Base-by-base conservation (phyloP, 2,113 vertebrate species). In the Redunca redunca region DNA sequence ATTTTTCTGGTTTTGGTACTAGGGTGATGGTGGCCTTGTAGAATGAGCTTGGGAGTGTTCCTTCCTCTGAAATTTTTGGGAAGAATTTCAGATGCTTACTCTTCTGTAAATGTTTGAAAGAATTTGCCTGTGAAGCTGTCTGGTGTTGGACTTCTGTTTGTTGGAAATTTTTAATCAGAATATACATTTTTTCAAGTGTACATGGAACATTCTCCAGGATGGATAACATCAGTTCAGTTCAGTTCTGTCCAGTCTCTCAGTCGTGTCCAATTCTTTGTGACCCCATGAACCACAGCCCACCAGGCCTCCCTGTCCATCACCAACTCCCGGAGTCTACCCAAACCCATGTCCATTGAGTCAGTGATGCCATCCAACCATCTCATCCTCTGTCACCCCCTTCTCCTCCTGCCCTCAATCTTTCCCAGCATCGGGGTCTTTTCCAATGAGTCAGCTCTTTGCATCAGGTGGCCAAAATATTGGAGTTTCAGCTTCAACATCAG, bases 201-300 rank as follows among this genome's bases (percentile, higher is more conserved):
- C 62, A 64, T 17, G 62, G 15, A 64, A n/a, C 62, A 64, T 64
- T 33, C 33, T 67, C 33, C 62, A 67, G 62, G 62, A n/a, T 67
- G 33, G 33, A 67, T n/a, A 67, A 19, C 16, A 67, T n/a, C 16
- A 60, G 5, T 60, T 60, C 58, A 67, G 62, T n/a, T n/a, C 62
- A 67, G 33, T 67, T 67, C 58, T 28, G 2, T 60, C 25, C 30
- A 33, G 30, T n/a, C 15, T 4, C 2, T 67, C 16, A 67, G 16
- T n/a, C 7, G 0, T 67, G 62, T 67, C 33, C 16, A 4, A 19
- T n/a, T n/a, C 16, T 67, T 67, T 67, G 62, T 0, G 1, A 67
- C 16, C 33, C 33, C 62, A 67, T 67, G 62, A 67, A 67, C 8
- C 3, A 0, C 33, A 67, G 33, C 33, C 17, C 0, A 0, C 16